Percentiles rank a stretch among this genome's conserved stretches.
phyloP scores from a whole-genome alignment of 2,888 invertebrate genomes.

The Eupithecia pulchellata region DNA sequence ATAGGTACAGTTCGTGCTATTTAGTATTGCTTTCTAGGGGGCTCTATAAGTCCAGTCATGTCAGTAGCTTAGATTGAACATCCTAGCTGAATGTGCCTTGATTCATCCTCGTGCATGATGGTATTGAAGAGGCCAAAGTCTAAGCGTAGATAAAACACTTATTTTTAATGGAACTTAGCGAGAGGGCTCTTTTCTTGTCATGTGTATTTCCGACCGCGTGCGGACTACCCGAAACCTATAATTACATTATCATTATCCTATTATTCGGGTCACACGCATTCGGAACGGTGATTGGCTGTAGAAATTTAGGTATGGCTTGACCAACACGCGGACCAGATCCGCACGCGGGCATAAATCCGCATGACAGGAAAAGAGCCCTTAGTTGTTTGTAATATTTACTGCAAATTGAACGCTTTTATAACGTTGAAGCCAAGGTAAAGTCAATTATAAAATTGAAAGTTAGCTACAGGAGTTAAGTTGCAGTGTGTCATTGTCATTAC shows the following conservation, averaged over 20 bases:
- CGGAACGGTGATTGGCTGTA: no score
- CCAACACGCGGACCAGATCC: no score
- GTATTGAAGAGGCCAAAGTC: background rate
- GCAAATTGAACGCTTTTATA: slow-evolving; percentile 6
- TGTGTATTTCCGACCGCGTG: no score
- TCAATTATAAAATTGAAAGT: slow-evolving; percentile 24
- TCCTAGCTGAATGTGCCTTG: background rate
- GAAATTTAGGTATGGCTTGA: no score
- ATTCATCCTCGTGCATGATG: background rate
- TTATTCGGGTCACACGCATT: no score
- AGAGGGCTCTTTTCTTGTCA: no score
- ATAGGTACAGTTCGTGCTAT: background rate
- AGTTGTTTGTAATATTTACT: background rate
- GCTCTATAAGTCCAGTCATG: background rate
- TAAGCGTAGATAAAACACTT: background rate
- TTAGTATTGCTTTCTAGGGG: background rate
- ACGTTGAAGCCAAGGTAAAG: slow-evolving; percentile 21
- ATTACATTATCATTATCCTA: no score
- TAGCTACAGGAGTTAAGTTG: background rate
- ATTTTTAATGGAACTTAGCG: background rate
- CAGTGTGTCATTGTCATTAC: background rate
- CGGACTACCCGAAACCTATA: no score
- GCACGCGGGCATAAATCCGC: no score
- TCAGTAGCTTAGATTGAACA: background rate
- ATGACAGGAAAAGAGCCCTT: no score